Base-by-base conservation (phyloP, 2,888 invertebrate species). In the Spilosoma lubricipeda region DNA sequence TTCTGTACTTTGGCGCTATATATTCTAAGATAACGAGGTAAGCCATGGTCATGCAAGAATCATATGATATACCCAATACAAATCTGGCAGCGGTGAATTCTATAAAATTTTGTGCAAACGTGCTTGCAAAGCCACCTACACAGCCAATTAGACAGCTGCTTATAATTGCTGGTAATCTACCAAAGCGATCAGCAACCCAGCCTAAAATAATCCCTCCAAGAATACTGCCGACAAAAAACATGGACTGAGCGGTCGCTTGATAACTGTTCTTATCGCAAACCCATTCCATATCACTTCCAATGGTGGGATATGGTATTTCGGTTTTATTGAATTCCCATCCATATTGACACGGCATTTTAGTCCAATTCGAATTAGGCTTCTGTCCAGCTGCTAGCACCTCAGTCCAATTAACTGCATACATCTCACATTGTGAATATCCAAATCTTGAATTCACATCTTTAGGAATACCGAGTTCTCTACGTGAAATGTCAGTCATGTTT, bases 311-410 rank as follows among this genome's bases (percentile, higher is more conserved):
- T 2, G 93, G 92, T 78, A 93, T 91, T 71, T 93, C 92, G 36
- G 88, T 88, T 80, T 83, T 87, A 72, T 92, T 89, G 65, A 91
- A 93, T 76, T 93, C 93, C 93, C 93, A 93, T 70, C 93, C 93
- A 72, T 90, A 67, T 82, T 88, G 85, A 84, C 93, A 93, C 13
- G 90, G 84, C 30, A 86, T 83, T 48, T 83, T 89, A 33, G 67
- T 77, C 92, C 93, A 92, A 2, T 85, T 84, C n/a, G 76, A 71
- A 76, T 91, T 81, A 30, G 91, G 89, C 27, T 52, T 78, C 48
- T 72, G 75, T 68, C 88, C 90, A 7, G 77, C 82, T 67, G 73
- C 67, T 15, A 92, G 80, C n/a, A 91, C 85, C 11, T 90, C 87
- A 27, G 87, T 90, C 93, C 93, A 93, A 74, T 93, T 92, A 4